phyloP scores from a whole-genome alignment of 2,113 vertebrate genomes.

The Nymphicus hollandicus region DNA sequence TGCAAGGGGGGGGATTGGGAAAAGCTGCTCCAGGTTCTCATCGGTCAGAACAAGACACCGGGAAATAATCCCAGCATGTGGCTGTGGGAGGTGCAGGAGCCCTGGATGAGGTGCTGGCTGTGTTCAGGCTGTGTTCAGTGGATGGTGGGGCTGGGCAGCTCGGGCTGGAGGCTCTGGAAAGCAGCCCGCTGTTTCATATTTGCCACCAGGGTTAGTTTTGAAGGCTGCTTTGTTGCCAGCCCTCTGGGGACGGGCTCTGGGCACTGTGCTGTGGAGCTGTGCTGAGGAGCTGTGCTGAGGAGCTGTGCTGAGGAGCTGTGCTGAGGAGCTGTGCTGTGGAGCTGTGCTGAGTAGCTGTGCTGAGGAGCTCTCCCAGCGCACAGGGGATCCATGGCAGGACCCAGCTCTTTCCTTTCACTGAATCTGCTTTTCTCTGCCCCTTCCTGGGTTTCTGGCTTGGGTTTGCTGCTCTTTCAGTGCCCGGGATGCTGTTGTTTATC shows the following conservation, averaged over 20 bases:
- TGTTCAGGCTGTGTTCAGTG: background rate
- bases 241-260: background rate
- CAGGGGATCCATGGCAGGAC: background rate
- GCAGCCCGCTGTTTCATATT: background rate
- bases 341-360: background rate
- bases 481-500: background rate
- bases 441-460: background rate
- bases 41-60: rapidly evolving
- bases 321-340: background rate
- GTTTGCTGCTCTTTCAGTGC: background rate
- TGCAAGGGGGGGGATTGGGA: background rate
- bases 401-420: background rate
- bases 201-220: constrained; percentile 32
- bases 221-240: background rate
- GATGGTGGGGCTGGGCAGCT: background rate
- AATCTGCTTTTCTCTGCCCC: background rate
- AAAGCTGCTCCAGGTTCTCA: background rate
- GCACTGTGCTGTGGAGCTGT: background rate
- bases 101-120: background rate
- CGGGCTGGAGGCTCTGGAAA: background rate
- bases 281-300: background rate
- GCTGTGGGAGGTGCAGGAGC: background rate
- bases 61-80: rapidly evolving
- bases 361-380: background rate
- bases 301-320: background rate